Conservation (phyloP, 2,113 vertebrate species). For the Cephalopholis sonnerati region DNA sequence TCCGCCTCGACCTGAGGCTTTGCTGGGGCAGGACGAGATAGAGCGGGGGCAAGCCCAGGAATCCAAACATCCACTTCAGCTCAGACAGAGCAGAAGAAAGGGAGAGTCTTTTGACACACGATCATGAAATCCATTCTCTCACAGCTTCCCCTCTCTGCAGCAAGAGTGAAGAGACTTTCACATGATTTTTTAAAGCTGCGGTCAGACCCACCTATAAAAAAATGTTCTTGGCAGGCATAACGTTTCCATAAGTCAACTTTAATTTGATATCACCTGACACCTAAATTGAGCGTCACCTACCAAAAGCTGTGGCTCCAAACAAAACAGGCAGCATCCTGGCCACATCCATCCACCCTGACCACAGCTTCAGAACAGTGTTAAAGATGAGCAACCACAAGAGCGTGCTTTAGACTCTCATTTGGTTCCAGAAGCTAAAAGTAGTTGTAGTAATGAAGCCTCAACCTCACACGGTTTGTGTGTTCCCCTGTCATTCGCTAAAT, state of each 20-base stretch:
- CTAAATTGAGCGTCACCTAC: slow-evolving; percentile 74
- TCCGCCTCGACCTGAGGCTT: slow-evolving; percentile 35
- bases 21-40: slow-evolving; percentile 12
- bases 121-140: slow-evolving; percentile 26
- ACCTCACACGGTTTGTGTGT: slow-evolving; percentile 8
- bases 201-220: slow-evolving; percentile 37
- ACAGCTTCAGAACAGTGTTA: slow-evolving; percentile 38
- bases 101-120: neutral
- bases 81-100: slow-evolving; percentile 27
- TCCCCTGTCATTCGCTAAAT: slow-evolving; percentile 49
- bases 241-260: slow-evolving; percentile 71
- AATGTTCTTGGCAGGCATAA: slow-evolving; percentile 5
- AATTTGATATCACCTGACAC: slow-evolving; percentile 77
- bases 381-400: slow-evolving; percentile 37
- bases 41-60: slow-evolving; percentile 28
- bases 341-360: slow-evolving; percentile 58
- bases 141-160: neutral
- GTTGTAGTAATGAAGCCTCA: slow-evolving; percentile 30
- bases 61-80: slow-evolving; percentile 49
- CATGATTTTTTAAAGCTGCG: slow-evolving; percentile 52
- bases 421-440: slow-evolving; percentile 58
- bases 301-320: slow-evolving; percentile 53
- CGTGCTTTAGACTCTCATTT: slow-evolving; percentile 48
- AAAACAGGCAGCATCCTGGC: slow-evolving; percentile 61
- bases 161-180: slow-evolving; percentile 16